Percentiles rank a stretch among this genome's conserved stretches.
Evolutionary conservation across 2,797 vertebrate species (phyloP).

Genomic region (Sciurus vulgaris): DNA sequence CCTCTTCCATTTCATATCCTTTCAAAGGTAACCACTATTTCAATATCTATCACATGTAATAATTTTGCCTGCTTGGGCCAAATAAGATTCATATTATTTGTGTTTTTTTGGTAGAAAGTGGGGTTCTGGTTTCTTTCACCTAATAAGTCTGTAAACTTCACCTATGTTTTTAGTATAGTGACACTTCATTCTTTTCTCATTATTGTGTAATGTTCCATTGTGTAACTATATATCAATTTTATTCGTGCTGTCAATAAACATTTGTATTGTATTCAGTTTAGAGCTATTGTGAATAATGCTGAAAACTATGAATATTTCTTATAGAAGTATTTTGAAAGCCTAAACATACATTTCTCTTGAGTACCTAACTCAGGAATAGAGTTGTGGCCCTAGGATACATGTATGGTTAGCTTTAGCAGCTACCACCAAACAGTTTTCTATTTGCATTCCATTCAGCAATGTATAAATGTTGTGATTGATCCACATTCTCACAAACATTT

Average conservation of each 20-base stretch:
- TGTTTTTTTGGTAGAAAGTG: background rate
- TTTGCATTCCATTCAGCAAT: background rate
- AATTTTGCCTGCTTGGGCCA: background rate
- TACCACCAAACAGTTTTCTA: background rate
- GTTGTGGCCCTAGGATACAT: background rate
- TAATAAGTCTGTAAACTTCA: background rate
- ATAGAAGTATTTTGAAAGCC: background rate
- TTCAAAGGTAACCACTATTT: background rate
- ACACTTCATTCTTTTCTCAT: background rate
- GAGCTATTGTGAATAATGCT: background rate
- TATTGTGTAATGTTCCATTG: background rate
- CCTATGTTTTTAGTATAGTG: background rate
- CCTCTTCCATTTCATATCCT: background rate
- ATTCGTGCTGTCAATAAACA: background rate
- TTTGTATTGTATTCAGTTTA: background rate
- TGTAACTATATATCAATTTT: background rate
- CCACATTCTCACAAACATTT: background rate
- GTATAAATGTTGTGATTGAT: background rate
- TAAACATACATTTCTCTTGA: background rate
- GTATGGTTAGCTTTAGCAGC: background rate
- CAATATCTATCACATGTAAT: background rate
- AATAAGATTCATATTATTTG: background rate
- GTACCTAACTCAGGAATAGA: background rate
- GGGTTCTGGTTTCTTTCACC: background rate
- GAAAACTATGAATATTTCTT: background rate